Conservation (phyloP, 2,113 vertebrate genomes). For the Pogona vitticeps region DNA sequence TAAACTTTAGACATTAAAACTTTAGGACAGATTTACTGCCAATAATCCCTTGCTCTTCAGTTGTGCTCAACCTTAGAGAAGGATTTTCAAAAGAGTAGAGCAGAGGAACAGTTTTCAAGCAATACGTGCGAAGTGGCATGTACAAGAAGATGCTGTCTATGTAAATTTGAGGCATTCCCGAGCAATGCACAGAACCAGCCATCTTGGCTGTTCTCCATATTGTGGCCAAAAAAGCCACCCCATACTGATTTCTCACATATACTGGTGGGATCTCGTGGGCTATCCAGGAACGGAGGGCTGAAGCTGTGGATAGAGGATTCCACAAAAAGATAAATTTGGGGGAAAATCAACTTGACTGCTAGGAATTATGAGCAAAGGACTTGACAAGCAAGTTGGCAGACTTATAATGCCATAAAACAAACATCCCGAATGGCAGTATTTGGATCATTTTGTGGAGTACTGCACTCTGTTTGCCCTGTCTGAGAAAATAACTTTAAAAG, state of each 20-base stretch:
- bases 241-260: too few relatives aligned
- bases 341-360: too few relatives aligned
- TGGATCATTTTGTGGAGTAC: not conserved
- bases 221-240: not conserved
- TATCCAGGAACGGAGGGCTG: too few relatives aligned
- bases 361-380: not conserved
- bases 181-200: not conserved
- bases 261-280: not conserved
- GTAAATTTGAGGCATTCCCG: not conserved
- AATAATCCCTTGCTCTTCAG: not conserved
- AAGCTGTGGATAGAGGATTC: not conserved
- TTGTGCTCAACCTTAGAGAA: not conserved
- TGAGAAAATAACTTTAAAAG: not conserved
- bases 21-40: not conserved
- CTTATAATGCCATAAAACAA: not conserved
- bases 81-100: not conserved
- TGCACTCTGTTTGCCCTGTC: not conserved
- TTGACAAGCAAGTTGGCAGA: not conserved
- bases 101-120: not conserved
- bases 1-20: not conserved
- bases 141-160: not conserved
- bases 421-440: not conserved
- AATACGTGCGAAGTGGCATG: slow-evolving; percentile 2
- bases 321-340: not conserved
- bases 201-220: not conserved